A percentile compares a stretch with the other conserved stretches of the same genome.
Conservation (phyloP, 2,113 vertebrate species). For the Tetrao urogallus region DNA sequence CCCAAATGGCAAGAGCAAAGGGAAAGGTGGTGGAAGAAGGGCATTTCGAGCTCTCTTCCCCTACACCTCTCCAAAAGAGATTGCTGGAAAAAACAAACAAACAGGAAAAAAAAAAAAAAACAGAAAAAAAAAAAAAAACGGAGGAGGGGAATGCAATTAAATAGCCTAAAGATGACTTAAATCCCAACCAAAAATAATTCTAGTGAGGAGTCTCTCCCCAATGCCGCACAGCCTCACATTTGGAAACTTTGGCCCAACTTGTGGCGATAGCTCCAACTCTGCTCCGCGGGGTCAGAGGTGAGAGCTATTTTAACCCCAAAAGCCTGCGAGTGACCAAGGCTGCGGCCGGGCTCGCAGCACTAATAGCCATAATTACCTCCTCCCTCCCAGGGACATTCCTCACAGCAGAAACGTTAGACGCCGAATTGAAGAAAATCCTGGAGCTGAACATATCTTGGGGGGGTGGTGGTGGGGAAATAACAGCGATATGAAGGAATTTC, state of each 20-base stretch:
- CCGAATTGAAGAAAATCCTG: slow-evolving; percentile 19
- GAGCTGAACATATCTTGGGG: slow-evolving; percentile 30
- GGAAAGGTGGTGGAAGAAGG: slow-evolving; percentile 26
- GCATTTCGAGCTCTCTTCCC: background rate
- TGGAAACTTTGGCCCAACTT: slow-evolving; percentile 78
- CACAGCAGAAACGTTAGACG: slow-evolving; percentile 39
- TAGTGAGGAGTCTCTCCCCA: slow-evolving; percentile 28
- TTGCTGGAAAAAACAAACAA: background rate
- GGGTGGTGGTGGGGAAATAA: slow-evolving; percentile 40
- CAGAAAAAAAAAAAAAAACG: background rate
- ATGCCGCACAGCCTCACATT: slow-evolving; percentile 59
- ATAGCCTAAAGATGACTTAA: slow-evolving; percentile 57
- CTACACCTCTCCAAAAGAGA: background rate
- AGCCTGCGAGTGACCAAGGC: slow-evolving; percentile 64
- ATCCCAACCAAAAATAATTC: slow-evolving; percentile 38
- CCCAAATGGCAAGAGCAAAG: slow-evolving; percentile 33
- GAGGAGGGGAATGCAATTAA: slow-evolving; percentile 55
- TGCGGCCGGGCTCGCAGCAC: slow-evolving; percentile 45
- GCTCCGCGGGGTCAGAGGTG: slow-evolving; percentile 81
- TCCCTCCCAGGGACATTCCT: slow-evolving; percentile 48
- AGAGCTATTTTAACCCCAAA: slow-evolving; percentile 80
- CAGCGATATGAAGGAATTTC: slow-evolving; percentile 72
- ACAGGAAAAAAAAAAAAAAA: background rate
- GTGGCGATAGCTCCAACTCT: slow-evolving; percentile 66
- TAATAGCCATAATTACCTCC: slow-evolving; percentile 58